Evolutionary conservation across 2,113 vertebrate species (phyloP), one percentile per base, ranked within the genome.

Genomic region (Rhinopomastus cyanomelas): DNA sequence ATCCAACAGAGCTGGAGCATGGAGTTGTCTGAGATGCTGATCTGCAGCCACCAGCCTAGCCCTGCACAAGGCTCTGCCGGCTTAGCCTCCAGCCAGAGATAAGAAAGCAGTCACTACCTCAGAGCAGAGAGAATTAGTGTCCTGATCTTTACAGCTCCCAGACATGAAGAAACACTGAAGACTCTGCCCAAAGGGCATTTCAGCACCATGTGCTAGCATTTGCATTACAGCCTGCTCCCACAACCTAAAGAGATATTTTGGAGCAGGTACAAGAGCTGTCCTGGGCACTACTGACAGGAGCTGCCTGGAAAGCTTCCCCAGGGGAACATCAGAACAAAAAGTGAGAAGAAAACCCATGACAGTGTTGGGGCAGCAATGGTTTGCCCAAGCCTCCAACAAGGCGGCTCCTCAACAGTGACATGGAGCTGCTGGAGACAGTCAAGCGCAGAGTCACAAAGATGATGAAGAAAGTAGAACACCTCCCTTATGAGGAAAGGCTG

Each of bases 321-420:
- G 12, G 36, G 64, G 49, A 17, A 21, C 1, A 0, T n/a, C 36
- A 34, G 59, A 44, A 5, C 0, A 1, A 1, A 13, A 68, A 32
- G 14, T 0, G 1, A 9, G 64, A 32, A 49, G 26, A 7, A 18
- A 57, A 16, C 20, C 13, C 7, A 5, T 18, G 48, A 11, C 11
- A 2, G n/a, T 6, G 27, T 11, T 44, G 21, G 8, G 25, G 37
- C 32, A 11, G 15, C 3, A 25, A 42, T 5, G 4, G 19, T 21
- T 71, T 57, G 66, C 3, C 1, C 2, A 8, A 62, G 8, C 17
- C 60, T 29, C 55, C 87, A 23, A 16, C 18, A 6, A 17, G 5
- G 21, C 39, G 8, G 71, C 37, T 55, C 62, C 3, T 83, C 48
- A 4, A 1, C 53, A 56, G 56, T 11, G 39, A 11, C 19, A 11